A percentile compares a stretch with the other conserved stretches of the same genome.
Conservation (phyloP, 2,888 invertebrate genomes). For the Chaitophorus viminalis region DNA sequence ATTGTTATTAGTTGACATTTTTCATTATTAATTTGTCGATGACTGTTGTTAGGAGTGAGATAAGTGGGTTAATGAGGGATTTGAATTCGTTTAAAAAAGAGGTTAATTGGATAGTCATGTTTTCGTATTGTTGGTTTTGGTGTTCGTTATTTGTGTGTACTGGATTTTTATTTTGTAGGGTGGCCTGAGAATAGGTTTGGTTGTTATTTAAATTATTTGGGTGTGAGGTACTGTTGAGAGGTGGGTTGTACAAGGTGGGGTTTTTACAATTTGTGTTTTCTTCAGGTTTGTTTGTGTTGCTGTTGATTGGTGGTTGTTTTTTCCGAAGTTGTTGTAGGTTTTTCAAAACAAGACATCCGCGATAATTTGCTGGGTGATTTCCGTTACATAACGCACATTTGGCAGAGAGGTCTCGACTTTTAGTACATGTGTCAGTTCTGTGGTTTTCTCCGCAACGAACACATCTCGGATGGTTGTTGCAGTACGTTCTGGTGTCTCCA, state of each 20-base stretch:
- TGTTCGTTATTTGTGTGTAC: background rate
- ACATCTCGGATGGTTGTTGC: too few relatives aligned
- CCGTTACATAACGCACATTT: too few relatives aligned
- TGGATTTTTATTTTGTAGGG: background rate
- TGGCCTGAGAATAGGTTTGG: too few relatives aligned
- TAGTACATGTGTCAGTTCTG: too few relatives aligned
- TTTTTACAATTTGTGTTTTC: background rate
- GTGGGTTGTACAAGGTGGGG: too few relatives aligned
- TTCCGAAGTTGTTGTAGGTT: background rate
- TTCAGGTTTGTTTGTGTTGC: background rate
- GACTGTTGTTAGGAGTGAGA: too few relatives aligned
- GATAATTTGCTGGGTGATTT: background rate
- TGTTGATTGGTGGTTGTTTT: background rate
- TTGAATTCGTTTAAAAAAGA: background rate
- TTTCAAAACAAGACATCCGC: background rate
- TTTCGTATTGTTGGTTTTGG: constrained; percentile 5
- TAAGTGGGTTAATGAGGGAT: too few relatives aligned
- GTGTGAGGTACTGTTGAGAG: background rate
- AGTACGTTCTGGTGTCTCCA: too few relatives aligned
- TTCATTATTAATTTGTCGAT: too few relatives aligned
- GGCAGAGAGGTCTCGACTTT: too few relatives aligned
- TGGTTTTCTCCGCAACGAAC: too few relatives aligned
- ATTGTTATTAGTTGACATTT: too few relatives aligned
- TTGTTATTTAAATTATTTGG: background rate
- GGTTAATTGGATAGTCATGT: background rate